Evolutionary conservation across 2,113 vertebrate genomes (phyloP), one percentile per base, ranked within the genome.

Genomic region (Saguinus midas): DNA sequence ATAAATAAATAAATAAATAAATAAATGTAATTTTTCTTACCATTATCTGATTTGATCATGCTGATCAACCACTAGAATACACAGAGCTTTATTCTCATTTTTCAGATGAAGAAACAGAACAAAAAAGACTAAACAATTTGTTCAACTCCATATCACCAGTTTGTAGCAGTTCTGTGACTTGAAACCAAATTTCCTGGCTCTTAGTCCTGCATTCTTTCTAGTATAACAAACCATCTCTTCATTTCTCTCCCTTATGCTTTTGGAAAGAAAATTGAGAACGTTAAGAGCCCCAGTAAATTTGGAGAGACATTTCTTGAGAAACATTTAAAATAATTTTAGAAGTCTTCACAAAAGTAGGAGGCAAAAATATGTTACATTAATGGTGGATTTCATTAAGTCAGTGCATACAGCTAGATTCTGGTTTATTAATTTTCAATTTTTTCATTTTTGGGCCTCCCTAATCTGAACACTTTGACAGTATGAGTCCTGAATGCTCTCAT

Each of bases 281-380:
- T 89, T 79, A 95, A 97, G 61, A 95, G 32, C 87, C 25, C 27
- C 21, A 52, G 17, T 40, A 88, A 91, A 89, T 70, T 21, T 57
- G 27, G 17, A 55, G 23, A 66, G 57, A 20, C 21, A 50, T 79
- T 89, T 93, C 72, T 70, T 40, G 23, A 91, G 27, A 66, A 68
- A 76, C 40, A n/a, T 40, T 92, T 78, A 72, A 57, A 95, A n/a
- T 93, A 55, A 66, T 50, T 81, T 84, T 68, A 95, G 84, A 96
- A 91, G 37, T 45, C 70, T 66, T 92, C 18, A 17, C 4, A 52
- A 61, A 91, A 75, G 57, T 29, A 70, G 82, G 81, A 87, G 45
- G 58, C 73, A 35, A 78, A 90, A 86, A 68, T 13, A 10, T 45
- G 48, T 91, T 82, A 13, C 1, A 16, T 68, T 68, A 87, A 57